A percentile compares a stretch with the other conserved stretches of the same genome.
These are phyloP conservation scores for Podarcis siculus DNA, from an alignment of 2,797 vertebrate genomes.

Conservation along the genomic window DNA sequence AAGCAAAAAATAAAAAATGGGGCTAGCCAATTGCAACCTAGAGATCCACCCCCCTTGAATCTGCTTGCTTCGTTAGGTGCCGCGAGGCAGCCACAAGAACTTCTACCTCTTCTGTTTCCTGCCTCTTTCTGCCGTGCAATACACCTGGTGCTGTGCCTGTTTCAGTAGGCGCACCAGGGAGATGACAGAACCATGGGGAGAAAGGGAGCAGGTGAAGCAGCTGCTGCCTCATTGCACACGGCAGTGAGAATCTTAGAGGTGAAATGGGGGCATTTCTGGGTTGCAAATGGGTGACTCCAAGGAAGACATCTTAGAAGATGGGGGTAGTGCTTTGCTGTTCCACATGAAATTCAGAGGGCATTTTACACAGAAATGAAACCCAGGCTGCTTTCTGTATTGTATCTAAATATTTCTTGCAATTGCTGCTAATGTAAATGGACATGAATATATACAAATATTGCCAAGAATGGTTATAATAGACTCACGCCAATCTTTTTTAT, in stretches of 20 bases:
- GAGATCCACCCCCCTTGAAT: not conserved
- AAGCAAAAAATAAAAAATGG: slow-evolving; percentile 14
- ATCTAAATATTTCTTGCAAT: slow-evolving; percentile 20
- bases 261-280: not conserved
- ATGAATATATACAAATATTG: slow-evolving; percentile 60
- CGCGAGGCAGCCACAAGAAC: not conserved
- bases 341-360: not conserved
- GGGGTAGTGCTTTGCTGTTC: slow-evolving; percentile 10
- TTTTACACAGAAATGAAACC: slow-evolving; percentile 22
- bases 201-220: not conserved
- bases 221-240: not conserved
- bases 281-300: not conserved
- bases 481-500: slow-evolving; percentile 48
- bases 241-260: not conserved
- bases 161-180: not conserved
- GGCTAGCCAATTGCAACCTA: not conserved
- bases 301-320: not conserved
- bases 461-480: slow-evolving; percentile 59
- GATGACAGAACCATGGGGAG: not conserved
- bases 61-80: not conserved
- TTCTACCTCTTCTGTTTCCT: not conserved
- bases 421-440: slow-evolving; percentile 74
- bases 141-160: not conserved
- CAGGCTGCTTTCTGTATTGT: slow-evolving; percentile 31
- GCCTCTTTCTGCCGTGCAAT: not conserved